A percentile compares a stretch with the other conserved stretches of the same genome.
These are phyloP conservation scores for Drosophila nr. medialis DNA, from an alignment of 2,888 invertebrate genomes.

Conservation along the genomic window DNA sequence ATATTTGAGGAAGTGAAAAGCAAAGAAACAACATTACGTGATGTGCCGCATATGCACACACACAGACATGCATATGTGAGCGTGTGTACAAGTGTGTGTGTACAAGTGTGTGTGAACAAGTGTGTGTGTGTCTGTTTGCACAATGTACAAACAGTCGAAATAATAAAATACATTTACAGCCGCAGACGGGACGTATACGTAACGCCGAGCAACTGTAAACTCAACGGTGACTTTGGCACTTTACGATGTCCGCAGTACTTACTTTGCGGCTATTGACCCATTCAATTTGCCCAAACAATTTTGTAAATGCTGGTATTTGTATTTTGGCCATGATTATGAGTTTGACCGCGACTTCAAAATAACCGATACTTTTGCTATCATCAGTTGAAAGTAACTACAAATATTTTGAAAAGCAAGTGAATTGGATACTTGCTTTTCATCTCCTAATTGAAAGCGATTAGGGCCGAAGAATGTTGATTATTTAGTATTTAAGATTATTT, in stretches of 20 bases:
- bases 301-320: neutral
- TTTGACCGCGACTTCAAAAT: neutral
- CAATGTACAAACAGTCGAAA: constrained; percentile 48
- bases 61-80: neutral
- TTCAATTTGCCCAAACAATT: constrained; percentile 28
- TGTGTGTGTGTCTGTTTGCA: constrained; percentile 14
- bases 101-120: constrained; percentile 22
- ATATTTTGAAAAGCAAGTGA: no score
- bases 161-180: constrained; percentile 56
- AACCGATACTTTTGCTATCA: neutral
- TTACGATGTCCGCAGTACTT: constrained; percentile 77
- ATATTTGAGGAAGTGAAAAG: constrained; percentile 73
- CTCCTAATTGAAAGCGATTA: no score
- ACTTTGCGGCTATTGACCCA: constrained; percentile 59
- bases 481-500: neutral
- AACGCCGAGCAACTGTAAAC: constrained; percentile 46
- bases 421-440: no score
- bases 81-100: constrained; percentile 7
- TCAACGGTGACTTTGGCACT: constrained; percentile 45
- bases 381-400: neutral
- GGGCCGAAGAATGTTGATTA: no score
- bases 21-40: constrained; percentile 75
- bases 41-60: constrained; percentile 44
- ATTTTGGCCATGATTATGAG: constrained; percentile 5
- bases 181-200: constrained; percentile 59